Conservation (phyloP, 2,113 vertebrate genomes). For the Cisticola juncidis region DNA sequence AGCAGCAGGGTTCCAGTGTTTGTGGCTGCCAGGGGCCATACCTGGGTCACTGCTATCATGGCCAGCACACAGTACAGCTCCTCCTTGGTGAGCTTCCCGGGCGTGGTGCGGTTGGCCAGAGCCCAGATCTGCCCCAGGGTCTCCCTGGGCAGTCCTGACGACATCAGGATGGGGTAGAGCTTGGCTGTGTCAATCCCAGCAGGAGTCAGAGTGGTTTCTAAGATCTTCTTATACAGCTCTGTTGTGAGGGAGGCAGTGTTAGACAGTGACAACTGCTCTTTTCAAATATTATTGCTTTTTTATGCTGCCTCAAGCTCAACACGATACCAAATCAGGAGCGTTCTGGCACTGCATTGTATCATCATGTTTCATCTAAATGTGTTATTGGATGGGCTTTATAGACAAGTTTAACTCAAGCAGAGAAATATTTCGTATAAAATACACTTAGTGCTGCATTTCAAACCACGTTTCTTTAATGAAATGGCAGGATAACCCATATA, state of each 20-base stretch:
- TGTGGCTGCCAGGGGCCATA: slow-evolving; percentile 56
- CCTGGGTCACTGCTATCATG: slow-evolving; percentile 94
- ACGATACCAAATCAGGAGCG: neutral
- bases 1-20: too few species aligned
- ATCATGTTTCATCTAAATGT: neutral
- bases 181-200: slow-evolving; percentile 95
- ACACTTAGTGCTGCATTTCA: neutral
- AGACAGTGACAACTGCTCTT: neutral
- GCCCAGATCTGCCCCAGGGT: slow-evolving; percentile 98
- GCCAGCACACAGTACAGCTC: slow-evolving; percentile 93
- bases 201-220: slow-evolving; percentile 91
- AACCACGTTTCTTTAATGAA: neutral
- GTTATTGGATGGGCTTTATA: neutral
- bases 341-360: neutral
- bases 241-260: slow-evolving; percentile 19
- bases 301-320: neutral
- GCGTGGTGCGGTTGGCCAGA: slow-evolving; percentile 93
- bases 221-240: slow-evolving; percentile 96
- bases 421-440: neutral
- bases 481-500: neutral
- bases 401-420: neutral
- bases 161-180: slow-evolving; percentile 96
- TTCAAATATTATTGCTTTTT: neutral
- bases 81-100: slow-evolving; percentile 95
- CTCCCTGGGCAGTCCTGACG: slow-evolving; percentile 94